phyloP scores from a whole-genome alignment of 2,888 invertebrate genomes.

The Cremastobaeus sp. region DNA sequence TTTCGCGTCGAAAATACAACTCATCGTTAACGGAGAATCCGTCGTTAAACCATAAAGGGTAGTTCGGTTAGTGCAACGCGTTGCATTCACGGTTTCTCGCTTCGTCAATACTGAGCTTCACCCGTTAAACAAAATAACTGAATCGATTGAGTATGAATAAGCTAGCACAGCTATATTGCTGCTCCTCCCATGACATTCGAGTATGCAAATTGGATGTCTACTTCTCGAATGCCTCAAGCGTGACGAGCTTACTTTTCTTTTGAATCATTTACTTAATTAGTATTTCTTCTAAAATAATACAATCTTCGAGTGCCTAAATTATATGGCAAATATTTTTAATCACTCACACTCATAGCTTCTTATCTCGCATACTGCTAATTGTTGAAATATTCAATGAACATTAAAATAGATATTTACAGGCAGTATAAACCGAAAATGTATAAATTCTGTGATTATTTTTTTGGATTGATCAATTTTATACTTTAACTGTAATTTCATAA shows the following conservation, averaged over 20 bases:
- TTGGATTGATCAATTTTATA: too few species aligned
- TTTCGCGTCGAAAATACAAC: too few species aligned
- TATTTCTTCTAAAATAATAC: slow-evolving; percentile 40
- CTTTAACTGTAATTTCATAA: too few species aligned
- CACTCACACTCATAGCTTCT: too few species aligned
- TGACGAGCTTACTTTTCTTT: slow-evolving; percentile 51
- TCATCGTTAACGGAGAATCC: too few species aligned
- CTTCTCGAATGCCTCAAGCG: slow-evolving; percentile 61
- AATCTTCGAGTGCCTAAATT: slow-evolving; percentile 18
- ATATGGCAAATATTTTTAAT: not conserved
- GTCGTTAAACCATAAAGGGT: too few species aligned
- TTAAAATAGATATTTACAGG: too few species aligned
- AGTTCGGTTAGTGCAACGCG: too few species aligned
- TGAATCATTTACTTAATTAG: slow-evolving; percentile 52
- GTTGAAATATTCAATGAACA: too few species aligned
- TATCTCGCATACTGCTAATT: too few species aligned
- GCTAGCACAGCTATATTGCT: slow-evolving; percentile 62
- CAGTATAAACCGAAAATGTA: too few species aligned
- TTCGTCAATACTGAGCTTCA: slow-evolving; percentile 39
- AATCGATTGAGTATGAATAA: slow-evolving; percentile 67
- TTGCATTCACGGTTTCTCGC: slow-evolving; percentile 46
- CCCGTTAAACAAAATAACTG: slow-evolving; percentile 59
- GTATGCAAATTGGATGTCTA: slow-evolving; percentile 70
- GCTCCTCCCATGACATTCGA: slow-evolving; percentile 64
- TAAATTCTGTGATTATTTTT: too few species aligned